phyloP scores from a whole-genome alignment of 1,140 invertebrate genomes.

The Drepana arcuata region DNA sequence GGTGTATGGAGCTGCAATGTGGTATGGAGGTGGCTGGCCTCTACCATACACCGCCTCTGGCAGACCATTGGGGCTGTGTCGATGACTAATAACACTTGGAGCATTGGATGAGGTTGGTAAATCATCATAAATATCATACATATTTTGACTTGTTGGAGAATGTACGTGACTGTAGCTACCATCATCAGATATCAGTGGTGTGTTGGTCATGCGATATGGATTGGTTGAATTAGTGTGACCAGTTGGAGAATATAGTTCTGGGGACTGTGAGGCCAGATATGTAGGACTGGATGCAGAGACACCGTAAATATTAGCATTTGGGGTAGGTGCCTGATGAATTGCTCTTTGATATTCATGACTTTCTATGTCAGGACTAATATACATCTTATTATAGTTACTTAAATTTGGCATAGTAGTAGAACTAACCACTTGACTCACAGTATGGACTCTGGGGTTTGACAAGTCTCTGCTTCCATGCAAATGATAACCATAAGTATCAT shows the following conservation, averaged over 20 bases:
- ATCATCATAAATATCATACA: conserved; percentile 60
- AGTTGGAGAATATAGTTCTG: conserved; percentile 59
- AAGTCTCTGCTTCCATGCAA: conserved; percentile 42
- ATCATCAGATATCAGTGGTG: conserved; percentile 59
- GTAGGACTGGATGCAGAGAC: conserved; percentile 43
- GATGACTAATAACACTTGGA: conserved; percentile 41
- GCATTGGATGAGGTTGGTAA: conserved; percentile 49
- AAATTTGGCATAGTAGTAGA: conserved; percentile 67
- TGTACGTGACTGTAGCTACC: conserved; percentile 57
- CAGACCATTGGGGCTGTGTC: conserved; percentile 44
- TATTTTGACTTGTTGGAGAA: conserved; percentile 52
- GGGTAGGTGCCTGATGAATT: conserved; percentile 34
- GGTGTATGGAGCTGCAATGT: conserved; percentile 69
- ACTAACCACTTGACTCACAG: conserved; percentile 62
- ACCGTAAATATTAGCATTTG: conserved; percentile 53
- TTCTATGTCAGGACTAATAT: conserved; percentile 30
- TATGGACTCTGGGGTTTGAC: conserved; percentile 47
- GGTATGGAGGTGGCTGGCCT: conserved; percentile 65
- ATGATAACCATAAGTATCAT: conserved; percentile 59
- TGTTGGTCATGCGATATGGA: conserved; percentile 63
- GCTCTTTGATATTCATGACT: conserved; percentile 37
- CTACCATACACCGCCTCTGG: conserved; percentile 45
- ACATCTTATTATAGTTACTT: conserved; percentile 52
- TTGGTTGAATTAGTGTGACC: conserved; percentile 61
- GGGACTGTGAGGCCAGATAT: conserved; percentile 55